A percentile compares a stretch with the other conserved stretches of the same genome.
phyloP scores from a whole-genome alignment of 2,113 vertebrate genomes.

The Echinops telfairi region DNA sequence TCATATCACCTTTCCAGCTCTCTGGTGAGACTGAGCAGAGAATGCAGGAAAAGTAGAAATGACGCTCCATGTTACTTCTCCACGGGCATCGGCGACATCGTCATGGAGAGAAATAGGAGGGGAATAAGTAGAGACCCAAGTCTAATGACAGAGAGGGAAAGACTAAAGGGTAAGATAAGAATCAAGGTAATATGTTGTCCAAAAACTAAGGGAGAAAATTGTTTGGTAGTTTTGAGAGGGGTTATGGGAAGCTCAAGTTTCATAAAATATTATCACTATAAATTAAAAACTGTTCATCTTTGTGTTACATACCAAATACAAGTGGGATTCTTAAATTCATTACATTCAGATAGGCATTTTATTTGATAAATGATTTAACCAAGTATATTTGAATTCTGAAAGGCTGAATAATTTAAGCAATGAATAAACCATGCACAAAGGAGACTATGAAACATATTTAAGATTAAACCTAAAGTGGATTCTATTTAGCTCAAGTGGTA shows the following conservation, averaged over 20 bases:
- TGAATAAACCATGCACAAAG: neutral
- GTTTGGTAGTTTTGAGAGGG: neutral
- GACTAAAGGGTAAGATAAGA: neutral
- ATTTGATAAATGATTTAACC: slow-evolving; percentile 28
- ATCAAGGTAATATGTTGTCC: neutral
- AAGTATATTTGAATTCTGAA: neutral
- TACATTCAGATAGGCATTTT: neutral
- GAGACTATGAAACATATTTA: neutral
- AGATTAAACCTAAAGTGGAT: slow-evolving; percentile 26
- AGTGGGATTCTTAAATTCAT: neutral
- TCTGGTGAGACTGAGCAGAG: neutral
- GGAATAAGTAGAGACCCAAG: neutral
- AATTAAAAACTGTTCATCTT: neutral
- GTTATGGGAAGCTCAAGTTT: neutral
- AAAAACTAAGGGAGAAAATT: neutral
- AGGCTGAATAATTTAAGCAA: slow-evolving; percentile 13
- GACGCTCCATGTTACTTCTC: neutral
- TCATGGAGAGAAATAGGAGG: neutral
- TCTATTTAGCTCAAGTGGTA: neutral
- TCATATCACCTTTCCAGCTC: neutral
- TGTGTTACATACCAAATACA: neutral
- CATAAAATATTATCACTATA: neutral
- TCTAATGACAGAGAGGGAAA: neutral
- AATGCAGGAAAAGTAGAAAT: neutral
- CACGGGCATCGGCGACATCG: neutral